phyloP scores from a whole-genome alignment of 1,140 invertebrate genomes.

The Solenopsis fugax region DNA sequence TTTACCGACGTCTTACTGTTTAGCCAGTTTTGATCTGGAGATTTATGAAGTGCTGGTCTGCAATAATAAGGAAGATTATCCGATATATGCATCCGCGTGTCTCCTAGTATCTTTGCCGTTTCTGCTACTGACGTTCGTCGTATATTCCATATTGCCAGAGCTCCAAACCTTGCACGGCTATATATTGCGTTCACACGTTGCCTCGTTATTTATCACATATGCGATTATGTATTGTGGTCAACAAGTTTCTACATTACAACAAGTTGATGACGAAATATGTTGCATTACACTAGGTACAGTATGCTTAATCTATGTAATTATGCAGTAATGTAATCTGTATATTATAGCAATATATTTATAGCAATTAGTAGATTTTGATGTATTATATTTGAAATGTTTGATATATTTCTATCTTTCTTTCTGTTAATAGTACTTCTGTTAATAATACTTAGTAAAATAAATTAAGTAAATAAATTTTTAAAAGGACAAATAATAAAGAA shows the following conservation, averaged over 20 bases:
- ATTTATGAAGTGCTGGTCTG: slow-evolving; percentile 68
- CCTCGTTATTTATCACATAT: no score
- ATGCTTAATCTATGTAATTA: background rate
- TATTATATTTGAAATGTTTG: no score
- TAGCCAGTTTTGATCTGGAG: slow-evolving; percentile 26
- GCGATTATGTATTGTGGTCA: no score
- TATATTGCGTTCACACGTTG: no score
- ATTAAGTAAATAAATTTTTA: no score
- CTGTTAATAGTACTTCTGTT: no score
- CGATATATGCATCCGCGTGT: slow-evolving; percentile 71
- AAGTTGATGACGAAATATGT: slow-evolving; percentile 75
- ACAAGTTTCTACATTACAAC: slow-evolving; percentile 51
- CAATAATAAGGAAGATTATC: background rate
- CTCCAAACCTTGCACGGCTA: slow-evolving; percentile 60
- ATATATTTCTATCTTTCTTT: no score
- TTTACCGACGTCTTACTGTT: slow-evolving; percentile 69
- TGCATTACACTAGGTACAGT: slow-evolving; percentile 86
- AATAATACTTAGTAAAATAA: no score
- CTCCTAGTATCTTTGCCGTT: slow-evolving; percentile 87
- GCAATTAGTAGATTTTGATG: no score
- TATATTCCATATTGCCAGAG: slow-evolving; percentile 87
- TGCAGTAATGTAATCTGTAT: no score
- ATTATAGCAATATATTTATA: no score
- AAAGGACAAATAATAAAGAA: no score
- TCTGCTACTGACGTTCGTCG: slow-evolving; percentile 85